phyloP scores from a whole-genome alignment of 2,113 vertebrate species.

The Axis porcinus region DNA sequence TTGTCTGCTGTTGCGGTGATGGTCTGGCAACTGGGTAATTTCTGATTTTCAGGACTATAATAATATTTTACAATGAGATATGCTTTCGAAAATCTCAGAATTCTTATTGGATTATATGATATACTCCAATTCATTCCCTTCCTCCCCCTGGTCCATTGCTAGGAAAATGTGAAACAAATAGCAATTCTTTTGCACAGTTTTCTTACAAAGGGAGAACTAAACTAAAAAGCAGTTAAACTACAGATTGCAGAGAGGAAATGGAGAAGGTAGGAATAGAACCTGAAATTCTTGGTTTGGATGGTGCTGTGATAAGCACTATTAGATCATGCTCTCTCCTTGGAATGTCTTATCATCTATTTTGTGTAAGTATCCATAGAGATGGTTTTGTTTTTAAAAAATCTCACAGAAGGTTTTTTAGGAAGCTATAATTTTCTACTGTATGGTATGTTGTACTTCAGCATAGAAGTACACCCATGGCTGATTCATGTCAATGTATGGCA shows the following conservation, averaged over 20 bases:
- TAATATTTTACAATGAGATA: background rate
- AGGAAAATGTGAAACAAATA: background rate
- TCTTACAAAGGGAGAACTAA: background rate
- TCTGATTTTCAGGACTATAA: background rate
- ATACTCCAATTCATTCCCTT: background rate
- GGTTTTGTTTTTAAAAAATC: background rate
- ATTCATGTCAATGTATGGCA: background rate
- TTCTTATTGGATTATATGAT: background rate
- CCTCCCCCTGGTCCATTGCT: no score
- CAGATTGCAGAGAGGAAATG: constrained; percentile 26
- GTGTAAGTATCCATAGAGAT: background rate
- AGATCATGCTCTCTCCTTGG: background rate
- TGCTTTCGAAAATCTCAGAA: background rate
- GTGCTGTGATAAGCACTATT: constrained; percentile 11
- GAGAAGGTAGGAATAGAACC: background rate
- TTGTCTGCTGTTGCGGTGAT: background rate
- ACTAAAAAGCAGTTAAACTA: background rate
- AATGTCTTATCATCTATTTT: constrained; percentile 27
- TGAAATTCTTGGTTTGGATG: background rate
- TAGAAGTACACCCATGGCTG: background rate
- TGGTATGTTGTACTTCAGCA: background rate
- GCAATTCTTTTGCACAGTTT: background rate
- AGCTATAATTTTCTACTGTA: background rate
- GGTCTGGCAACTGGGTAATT: background rate
- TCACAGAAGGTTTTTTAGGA: background rate